Conservation (phyloP, 2,888 invertebrate species). For the Diaphora mendica region DNA sequence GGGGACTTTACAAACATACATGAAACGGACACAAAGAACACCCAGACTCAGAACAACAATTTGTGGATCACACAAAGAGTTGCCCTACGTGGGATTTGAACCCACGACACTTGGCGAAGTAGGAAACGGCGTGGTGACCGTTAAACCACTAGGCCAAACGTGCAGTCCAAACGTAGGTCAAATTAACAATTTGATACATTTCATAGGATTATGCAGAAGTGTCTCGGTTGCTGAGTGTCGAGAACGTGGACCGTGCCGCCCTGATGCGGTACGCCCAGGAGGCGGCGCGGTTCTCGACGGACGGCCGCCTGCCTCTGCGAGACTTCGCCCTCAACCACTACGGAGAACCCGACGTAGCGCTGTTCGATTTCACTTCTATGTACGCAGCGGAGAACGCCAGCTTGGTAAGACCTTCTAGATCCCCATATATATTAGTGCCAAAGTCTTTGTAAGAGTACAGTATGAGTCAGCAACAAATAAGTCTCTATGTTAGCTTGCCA, state of each 20-base stretch:
- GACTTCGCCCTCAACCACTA: constrained; percentile 99
- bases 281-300: constrained; percentile 97
- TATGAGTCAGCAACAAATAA: too few relatives aligned
- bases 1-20: too few relatives aligned
- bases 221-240: constrained; percentile 92
- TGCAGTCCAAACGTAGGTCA: too few relatives aligned
- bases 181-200: neutral
- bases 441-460: neutral
- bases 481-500: too few relatives aligned
- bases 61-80: too few relatives aligned
- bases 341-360: constrained; percentile 98
- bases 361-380: constrained; percentile 99
- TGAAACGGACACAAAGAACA: too few relatives aligned
- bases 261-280: constrained; percentile 96
- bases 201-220: constrained; percentile 95
- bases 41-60: too few relatives aligned
- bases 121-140: too few relatives aligned
- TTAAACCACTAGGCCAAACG: too few relatives aligned
- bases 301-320: constrained; percentile 93
- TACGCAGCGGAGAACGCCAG: constrained; percentile 98
- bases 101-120: too few relatives aligned
- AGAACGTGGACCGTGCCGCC: constrained; percentile 96
- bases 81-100: too few relatives aligned
- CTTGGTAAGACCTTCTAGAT: constrained; percentile 88
- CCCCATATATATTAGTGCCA: neutral